These are phyloP conservation scores for Brachionus rubens DNA, from an alignment of 1,140 invertebrate species.

Conservation along the genomic window DNA sequence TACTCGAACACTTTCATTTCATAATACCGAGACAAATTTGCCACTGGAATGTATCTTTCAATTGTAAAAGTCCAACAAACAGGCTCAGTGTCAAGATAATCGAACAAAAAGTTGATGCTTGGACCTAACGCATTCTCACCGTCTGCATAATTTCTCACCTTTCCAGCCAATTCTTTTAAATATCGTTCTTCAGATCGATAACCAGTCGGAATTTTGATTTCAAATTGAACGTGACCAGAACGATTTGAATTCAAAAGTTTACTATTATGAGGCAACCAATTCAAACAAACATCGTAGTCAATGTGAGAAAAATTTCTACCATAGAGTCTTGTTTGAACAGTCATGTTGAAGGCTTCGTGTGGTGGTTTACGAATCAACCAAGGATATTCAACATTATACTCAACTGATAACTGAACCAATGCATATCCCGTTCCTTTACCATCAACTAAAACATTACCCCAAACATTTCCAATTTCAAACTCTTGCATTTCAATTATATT, in stretches of 20 bases:
- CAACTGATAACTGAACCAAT: constrained; percentile 49
- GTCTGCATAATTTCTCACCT: constrained; percentile 21
- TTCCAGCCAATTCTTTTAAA: background rate
- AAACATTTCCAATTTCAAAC: constrained; percentile 66
- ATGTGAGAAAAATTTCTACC: constrained; percentile 91
- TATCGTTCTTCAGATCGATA: constrained; percentile 62
- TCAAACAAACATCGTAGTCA: constrained; percentile 48
- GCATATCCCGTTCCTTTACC: constrained; percentile 85
- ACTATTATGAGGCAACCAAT: constrained; percentile 50
- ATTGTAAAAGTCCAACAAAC: constrained; percentile 87
- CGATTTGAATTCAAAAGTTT: constrained; percentile 74
- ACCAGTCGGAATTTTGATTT: constrained; percentile 85
- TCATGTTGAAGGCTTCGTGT: constrained; percentile 69
- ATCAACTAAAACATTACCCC: constrained; percentile 83
- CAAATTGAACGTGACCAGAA: constrained; percentile 84
- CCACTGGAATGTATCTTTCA: constrained; percentile 89
- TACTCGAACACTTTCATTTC: constrained; percentile 88
- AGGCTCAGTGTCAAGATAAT: constrained; percentile 62
- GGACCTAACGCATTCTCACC: background rate
- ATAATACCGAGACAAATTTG: constrained; percentile 88
- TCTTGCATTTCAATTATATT: background rate
- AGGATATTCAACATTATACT: constrained; percentile 47
- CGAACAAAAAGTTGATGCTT: constrained; percentile 4
- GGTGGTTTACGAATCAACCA: constrained; percentile 35
- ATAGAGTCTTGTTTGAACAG: constrained; percentile 70